A percentile compares a stretch with the other conserved stretches of the same genome.
Conservation (phyloP, 2,113 vertebrate species). For the Laticauda colubrina region DNA sequence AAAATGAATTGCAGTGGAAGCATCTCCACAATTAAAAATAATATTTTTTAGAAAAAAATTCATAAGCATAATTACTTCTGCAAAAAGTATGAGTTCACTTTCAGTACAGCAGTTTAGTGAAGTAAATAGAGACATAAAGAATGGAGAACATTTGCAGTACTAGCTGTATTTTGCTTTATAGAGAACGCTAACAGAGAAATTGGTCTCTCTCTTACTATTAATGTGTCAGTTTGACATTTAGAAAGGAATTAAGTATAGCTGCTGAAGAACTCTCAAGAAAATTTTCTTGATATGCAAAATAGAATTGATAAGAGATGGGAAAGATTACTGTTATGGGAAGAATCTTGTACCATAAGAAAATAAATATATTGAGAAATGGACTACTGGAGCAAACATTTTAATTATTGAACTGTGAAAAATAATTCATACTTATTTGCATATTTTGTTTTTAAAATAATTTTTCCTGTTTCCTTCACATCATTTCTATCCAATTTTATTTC, state of each 20-base stretch:
- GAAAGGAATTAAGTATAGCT: constrained; percentile 27
- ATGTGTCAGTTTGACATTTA: constrained; percentile 26
- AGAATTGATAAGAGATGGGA: constrained; percentile 17
- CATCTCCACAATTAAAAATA: constrained; percentile 7
- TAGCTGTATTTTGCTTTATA: not conserved
- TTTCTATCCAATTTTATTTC: not conserved
- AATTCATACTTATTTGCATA: constrained; percentile 1
- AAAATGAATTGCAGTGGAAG: not conserved
- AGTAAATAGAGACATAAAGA: constrained; percentile 1
- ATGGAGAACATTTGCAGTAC: not conserved
- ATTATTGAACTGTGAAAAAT: not conserved
- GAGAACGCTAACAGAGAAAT: constrained; percentile 14
- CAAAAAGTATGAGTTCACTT: not conserved
- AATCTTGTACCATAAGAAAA: constrained; percentile 9
- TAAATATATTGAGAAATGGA: constrained; percentile 14
- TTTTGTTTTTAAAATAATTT: not conserved
- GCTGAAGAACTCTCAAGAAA: constrained; percentile 5
- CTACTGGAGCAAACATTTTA: not conserved
- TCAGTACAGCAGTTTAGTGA: not conserved
- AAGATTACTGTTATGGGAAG: not conserved
- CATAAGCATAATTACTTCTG: not conserved
- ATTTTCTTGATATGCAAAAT: constrained; percentile 33
- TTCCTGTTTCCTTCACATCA: not conserved
- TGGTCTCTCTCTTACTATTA: not conserved
- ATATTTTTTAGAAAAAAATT: not conserved